phyloP scores from a whole-genome alignment of 2,113 vertebrate species.

The Dolichotis patagonum region DNA sequence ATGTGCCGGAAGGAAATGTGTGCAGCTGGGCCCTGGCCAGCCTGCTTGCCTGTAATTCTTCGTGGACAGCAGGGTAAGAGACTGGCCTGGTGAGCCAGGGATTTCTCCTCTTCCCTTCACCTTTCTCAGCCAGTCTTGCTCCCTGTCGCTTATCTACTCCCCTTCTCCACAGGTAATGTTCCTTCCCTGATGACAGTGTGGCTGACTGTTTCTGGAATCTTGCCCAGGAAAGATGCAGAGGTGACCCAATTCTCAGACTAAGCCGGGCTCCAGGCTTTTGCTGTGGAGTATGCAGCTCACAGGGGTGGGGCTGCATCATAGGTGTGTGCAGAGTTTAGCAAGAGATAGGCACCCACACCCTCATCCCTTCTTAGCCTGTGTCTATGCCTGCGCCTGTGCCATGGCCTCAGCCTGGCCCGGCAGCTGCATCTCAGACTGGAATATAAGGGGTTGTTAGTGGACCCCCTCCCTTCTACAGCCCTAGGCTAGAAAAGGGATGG shows the following conservation, averaged over 20 bases:
- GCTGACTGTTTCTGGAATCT: constrained; percentile 56
- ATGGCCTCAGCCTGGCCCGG: neutral
- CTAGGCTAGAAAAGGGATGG: neutral
- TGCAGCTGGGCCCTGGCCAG: constrained; percentile 83
- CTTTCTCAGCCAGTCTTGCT: constrained; percentile 87
- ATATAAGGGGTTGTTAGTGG: neutral
- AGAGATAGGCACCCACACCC: constrained; percentile 11
- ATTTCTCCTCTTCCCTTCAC: constrained; percentile 82
- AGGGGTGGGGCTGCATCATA: constrained; percentile 37
- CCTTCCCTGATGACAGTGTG: constrained; percentile 29
- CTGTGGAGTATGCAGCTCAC: neutral
- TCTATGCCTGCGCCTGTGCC: neutral
- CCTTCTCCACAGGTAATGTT: neutral
- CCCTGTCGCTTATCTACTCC: neutral
- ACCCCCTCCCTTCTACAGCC: no score
- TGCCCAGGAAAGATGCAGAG: constrained; percentile 63
- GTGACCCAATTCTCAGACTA: constrained; percentile 78
- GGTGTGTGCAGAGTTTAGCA: neutral
- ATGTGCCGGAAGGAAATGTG: neutral
- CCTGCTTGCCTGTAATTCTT: constrained; percentile 85
- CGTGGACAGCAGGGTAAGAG: constrained; percentile 84
- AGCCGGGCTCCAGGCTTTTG: constrained; percentile 11
- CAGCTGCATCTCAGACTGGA: neutral
- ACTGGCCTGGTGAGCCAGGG: constrained; percentile 65
- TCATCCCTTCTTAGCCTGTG: neutral